Percentiles rank a stretch among this genome's conserved stretches.
Conservation (phyloP, 2,113 vertebrate species). For the Lamprologus speciosus region DNA sequence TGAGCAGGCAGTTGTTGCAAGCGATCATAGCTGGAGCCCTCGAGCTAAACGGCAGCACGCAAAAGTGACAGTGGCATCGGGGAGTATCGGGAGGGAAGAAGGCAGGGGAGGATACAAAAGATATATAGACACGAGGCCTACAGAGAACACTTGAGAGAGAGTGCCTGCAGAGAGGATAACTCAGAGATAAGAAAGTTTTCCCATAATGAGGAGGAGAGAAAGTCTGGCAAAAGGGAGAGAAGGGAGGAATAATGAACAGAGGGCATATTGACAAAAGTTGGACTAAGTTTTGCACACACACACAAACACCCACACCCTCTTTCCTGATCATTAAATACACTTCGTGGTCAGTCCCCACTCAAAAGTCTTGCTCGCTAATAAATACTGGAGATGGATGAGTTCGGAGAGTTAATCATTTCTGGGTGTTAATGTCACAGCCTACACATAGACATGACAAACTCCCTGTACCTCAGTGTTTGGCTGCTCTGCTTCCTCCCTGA, state of each 20-base stretch:
- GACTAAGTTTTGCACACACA: neutral
- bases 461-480: neutral
- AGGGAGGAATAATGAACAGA: neutral
- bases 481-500: neutral
- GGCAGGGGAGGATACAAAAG: conserved; percentile 13
- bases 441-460: conserved; percentile 30
- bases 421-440: conserved; percentile 36
- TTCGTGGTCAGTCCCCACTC: neutral
- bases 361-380: neutral
- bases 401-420: conserved; percentile 21
- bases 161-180: conserved; percentile 27
- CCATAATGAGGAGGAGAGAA: conserved; percentile 33
- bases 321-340: neutral
- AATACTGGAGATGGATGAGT: conserved; percentile 17
- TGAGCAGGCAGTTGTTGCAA: neutral
- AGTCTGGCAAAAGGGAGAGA: neutral
- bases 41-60: conserved; percentile 20
- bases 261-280: neutral
- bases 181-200: conserved; percentile 15
- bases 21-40: neutral
- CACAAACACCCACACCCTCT: neutral
- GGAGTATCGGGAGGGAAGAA: neutral
- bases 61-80: conserved; percentile 10
- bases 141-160: conserved; percentile 19
- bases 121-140: conserved; percentile 3